Base-by-base conservation (phyloP, 2,888 invertebrate species). In the Scaptomyza reducta region DNA sequence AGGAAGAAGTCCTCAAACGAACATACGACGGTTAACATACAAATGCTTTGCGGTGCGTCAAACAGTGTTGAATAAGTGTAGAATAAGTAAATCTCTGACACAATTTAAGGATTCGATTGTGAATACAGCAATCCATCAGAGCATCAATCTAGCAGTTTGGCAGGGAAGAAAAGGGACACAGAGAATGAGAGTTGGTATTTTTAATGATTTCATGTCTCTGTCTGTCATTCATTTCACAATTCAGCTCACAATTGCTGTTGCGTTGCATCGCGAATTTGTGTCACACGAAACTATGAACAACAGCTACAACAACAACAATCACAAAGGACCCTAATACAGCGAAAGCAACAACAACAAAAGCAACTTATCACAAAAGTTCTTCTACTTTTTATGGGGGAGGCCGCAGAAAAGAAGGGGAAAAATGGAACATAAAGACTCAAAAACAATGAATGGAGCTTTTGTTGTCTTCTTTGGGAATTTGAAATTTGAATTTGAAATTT, bases 401-500 rank as follows among this genome's bases (percentile, higher is more conserved):
- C 18, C 18, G 2, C 7, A 13, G 18, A 18, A 41, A 38, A 38
- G 45, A 13, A 13, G 13, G 33, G 33, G 33, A 13, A n/a, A 38
- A 38, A 38, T 38, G 9, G 18, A 18, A 6, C 50, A 38, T 31
- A 27, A 16, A 29, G 27, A 40, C 40, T 14, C 35, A 41, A 66
- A 54, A 56, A 57, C 57, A 54, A 61, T 67, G 54, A 50, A 57
- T 27, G 40, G 29, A 49, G 53, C 66, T 70, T 47, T 72, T 51
- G 60, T 66, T 65, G 38, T 41, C 18, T 49, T 35, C 62, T 62
- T 61, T 44, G 14, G 49, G 61, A 22, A 50, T 50, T 62, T 59
- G 10, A 14, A 10, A 50, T 63, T 70, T 55, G 54, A 66, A 66
- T 71, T 71, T 40, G 47, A 53, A 60, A 60, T 66, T 72, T 53